Evolutionary conservation across 1,140 invertebrate species (phyloP).

Genomic region (Myzus persicae): DNA sequence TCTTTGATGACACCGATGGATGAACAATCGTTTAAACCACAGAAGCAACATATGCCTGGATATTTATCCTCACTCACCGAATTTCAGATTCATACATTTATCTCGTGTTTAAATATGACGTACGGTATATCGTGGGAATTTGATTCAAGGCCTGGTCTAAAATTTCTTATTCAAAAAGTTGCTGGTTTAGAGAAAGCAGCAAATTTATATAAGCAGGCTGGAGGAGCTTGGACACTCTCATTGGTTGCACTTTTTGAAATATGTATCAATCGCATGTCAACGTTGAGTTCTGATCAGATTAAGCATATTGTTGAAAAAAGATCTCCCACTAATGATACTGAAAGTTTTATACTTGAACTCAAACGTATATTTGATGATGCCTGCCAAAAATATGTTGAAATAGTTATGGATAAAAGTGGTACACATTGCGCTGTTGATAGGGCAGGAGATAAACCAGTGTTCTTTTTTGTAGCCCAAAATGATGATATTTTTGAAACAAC

Average conservation of each 20-base stretch:
- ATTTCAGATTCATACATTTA: slow-evolving; percentile 72
- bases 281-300: slow-evolving; percentile 36
- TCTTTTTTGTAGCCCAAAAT: slow-evolving; percentile 71
- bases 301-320: slow-evolving; percentile 29
- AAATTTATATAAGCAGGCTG: slow-evolving; percentile 92
- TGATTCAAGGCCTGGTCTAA: slow-evolving; percentile 86
- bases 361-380: slow-evolving; percentile 69
- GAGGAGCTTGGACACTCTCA: slow-evolving; percentile 88
- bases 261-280: slow-evolving; percentile 64
- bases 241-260: slow-evolving; percentile 86
- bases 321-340: slow-evolving; percentile 61
- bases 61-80: slow-evolving; percentile 66
- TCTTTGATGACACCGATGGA: slow-evolving; percentile 60
- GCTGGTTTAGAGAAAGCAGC: slow-evolving; percentile 85
- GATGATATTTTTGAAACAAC: slow-evolving; percentile 70
- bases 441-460: slow-evolving; percentile 71
- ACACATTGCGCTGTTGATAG: slow-evolving; percentile 68
- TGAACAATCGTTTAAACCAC: slow-evolving; percentile 25
- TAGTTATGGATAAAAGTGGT: slow-evolving; percentile 70
- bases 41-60: slow-evolving; percentile 63
- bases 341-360: slow-evolving; percentile 64
- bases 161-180: slow-evolving; percentile 93
- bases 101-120: slow-evolving; percentile 82
- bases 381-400: slow-evolving; percentile 72
- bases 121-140: slow-evolving; percentile 84